Conservation (phyloP, 2,888 invertebrate species). For the Spatulosminthurus flaviceps region DNA sequence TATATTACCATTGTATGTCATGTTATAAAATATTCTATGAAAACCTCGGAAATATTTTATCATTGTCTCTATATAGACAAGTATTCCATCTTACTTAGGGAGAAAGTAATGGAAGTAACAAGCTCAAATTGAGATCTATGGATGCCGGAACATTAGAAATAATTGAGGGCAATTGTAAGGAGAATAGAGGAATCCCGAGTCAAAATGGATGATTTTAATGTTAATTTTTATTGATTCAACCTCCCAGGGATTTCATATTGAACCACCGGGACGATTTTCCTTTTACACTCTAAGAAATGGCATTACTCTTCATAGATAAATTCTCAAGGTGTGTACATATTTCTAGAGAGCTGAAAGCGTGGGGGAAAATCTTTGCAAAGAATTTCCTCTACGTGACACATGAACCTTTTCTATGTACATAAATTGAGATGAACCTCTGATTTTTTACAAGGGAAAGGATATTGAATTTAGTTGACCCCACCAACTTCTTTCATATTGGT, state of each 20-base stretch:
- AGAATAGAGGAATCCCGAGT: too few species aligned
- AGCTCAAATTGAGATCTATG: conserved; percentile 5
- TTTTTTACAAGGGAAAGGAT: neutral
- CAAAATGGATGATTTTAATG: too few species aligned
- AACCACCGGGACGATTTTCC: too few species aligned
- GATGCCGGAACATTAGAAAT: neutral
- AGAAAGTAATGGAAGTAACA: neutral
- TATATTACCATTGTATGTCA: too few species aligned
- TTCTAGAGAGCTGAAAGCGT: too few species aligned
- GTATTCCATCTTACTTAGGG: neutral
- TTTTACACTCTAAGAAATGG: too few species aligned
- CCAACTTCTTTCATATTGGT: neutral
- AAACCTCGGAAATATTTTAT: neutral
- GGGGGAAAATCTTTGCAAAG: neutral
- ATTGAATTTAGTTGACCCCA: conserved; percentile 5
- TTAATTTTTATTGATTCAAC: too few species aligned
- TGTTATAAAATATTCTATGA: too few species aligned
- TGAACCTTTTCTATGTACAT: too few species aligned
- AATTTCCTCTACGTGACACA: conserved; percentile 12
- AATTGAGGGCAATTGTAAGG: neutral
- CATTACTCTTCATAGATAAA: too few species aligned
- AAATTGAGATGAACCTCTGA: neutral
- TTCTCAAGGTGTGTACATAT: too few species aligned
- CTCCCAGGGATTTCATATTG: too few species aligned
- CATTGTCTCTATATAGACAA: neutral